Conservation (phyloP, 2,113 vertebrate genomes). For the Natator depressus region DNA sequence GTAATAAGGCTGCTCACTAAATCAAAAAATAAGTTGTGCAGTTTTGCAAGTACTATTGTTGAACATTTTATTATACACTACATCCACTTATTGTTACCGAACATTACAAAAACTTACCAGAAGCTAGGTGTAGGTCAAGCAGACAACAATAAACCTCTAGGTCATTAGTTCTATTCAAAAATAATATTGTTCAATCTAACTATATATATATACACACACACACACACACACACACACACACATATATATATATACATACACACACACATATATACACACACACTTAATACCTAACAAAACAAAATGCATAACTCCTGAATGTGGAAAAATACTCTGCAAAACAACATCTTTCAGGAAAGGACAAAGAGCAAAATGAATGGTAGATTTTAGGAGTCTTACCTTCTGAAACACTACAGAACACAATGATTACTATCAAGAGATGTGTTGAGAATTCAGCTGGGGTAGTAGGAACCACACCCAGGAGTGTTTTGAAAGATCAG, state of each 20-base stretch:
- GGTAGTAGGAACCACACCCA: not conserved
- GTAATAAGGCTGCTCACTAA: not conserved
- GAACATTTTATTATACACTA: not conserved
- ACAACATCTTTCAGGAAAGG: not conserved
- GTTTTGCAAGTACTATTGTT: not conserved
- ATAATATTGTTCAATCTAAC: not conserved
- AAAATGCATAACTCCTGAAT: not conserved
- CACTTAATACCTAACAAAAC: not conserved
- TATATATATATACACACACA: not conserved
- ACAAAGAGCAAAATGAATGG: not conserved
- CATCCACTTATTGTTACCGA: constrained; percentile 32
- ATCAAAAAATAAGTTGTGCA: not conserved
- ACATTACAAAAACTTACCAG: not conserved
- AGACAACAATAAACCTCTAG: not conserved
- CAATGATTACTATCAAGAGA: fast-evolving
- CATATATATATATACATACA: not conserved
- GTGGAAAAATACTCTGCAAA: not conserved
- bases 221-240: not conserved
- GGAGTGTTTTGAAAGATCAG: not conserved
- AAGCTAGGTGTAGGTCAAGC: not conserved
- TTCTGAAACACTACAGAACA: not conserved
- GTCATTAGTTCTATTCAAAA: not conserved
- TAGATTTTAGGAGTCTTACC: not conserved
- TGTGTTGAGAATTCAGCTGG: not conserved
- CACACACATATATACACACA: not conserved